Evolutionary conservation across 2,797 vertebrate genomes (phyloP), one percentile per base, ranked within the genome.

Genomic region (Loris lydekkerianus): DNA sequence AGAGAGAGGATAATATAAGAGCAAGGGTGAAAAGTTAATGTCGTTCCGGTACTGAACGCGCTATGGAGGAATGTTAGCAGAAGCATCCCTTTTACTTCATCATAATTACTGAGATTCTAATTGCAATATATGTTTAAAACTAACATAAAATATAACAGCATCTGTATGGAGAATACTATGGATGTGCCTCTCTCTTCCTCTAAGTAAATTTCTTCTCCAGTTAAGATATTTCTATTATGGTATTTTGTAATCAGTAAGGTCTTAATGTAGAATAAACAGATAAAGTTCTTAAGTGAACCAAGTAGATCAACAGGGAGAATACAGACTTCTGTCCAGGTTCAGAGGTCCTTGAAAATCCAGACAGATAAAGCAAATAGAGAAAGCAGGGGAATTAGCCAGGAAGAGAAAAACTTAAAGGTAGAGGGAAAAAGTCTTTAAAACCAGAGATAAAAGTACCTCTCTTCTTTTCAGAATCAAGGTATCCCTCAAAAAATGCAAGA

Each of bases 261-360:
- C 40, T 70, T 53, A 89, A 31, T n/a, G n/a, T 1, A 76, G 29
- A 89, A 83, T 25, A 86, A 89, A 87, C 1, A 80, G 37, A 14
- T 61, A 13, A 10, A 58, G 18, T 70, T 86, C 61, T 85, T 93
- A 65, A 85, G 27, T 5, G 13, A 90, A 82, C 9, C 29, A 73
- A 34, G 3, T 3, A 11, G 34, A 63, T 37, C 56, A 86, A 80
- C 65, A 85, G 49, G 46, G n/a, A 96, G 21, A 49, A 82, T 0
- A 78, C 13, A n/a, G 17, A 40, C 46, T 84, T 46, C 43, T 20
- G 37, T 6, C 25, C 70, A 58, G 15, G 43, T 92, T 91, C 25
- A 82, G 49, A 91, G 23, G 4, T 93, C 85, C 76, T 69, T 84
- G 76, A 84, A 95, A 95, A 87, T 67, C 14, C 18, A 94, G 20